phyloP scores from a whole-genome alignment of 1,140 invertebrate species.

The Dryas iulia region DNA sequence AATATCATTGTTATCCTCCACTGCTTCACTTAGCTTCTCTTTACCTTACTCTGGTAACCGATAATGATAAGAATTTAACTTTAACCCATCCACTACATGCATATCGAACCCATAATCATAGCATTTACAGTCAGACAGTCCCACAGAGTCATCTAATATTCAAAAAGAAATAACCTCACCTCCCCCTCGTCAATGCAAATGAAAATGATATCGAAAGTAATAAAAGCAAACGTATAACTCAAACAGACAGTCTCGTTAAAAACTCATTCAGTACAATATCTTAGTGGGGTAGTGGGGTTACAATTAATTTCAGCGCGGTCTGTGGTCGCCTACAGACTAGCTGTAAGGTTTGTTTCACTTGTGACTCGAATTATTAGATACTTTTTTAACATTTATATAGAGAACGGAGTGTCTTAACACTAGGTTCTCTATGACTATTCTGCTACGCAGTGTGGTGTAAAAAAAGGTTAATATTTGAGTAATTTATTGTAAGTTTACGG shows the following conservation, averaged over 20 bases:
- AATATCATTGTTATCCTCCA: too few species aligned
- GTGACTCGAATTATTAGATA: conserved; percentile 3
- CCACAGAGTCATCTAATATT: not conserved
- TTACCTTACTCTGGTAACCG: too few species aligned
- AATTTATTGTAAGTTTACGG: too few species aligned
- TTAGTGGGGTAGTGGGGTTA: conserved; percentile 54
- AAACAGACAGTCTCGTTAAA: conserved; percentile 53
- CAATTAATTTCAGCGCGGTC: conserved; percentile 68
- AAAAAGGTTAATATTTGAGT: too few species aligned
- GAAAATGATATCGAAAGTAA: conserved; percentile 14
- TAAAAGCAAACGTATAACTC: conserved; percentile 36
- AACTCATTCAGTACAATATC: conserved; percentile 59
- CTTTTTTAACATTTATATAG: too few species aligned
- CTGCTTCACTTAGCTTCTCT: too few species aligned
- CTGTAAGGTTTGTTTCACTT: conserved; percentile 37
- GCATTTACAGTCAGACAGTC: not conserved
- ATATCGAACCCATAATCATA: not conserved
- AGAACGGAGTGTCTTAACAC: too few species aligned
- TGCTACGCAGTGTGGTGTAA: too few species aligned
- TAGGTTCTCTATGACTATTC: too few species aligned
- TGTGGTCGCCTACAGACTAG: conserved; percentile 60
- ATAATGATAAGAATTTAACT: too few species aligned
- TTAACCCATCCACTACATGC: too few species aligned
- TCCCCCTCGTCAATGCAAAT: not conserved
- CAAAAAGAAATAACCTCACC: not conserved